Evolutionary conservation across 1,140 invertebrate genomes (phyloP), one percentile per base, ranked within the genome.

Genomic region (Atta colombica): DNA sequence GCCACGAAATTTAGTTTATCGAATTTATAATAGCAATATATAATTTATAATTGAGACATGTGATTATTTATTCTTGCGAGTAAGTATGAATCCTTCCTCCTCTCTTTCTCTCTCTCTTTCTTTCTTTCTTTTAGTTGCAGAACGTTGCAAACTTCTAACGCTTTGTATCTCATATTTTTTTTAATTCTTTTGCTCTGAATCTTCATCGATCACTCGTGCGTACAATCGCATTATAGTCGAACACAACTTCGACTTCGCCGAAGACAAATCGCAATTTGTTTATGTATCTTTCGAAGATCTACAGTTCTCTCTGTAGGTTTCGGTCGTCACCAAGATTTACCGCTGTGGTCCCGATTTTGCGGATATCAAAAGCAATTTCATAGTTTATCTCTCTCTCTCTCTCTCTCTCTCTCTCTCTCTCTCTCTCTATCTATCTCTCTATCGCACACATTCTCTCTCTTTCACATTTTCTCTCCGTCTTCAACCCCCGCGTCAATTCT

Each of bases 251-350:
- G 74, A 85, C 74, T 58, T 85, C 16, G 61, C n/a, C 68, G 39
- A 61, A 84, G 80, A 84, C 80, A 84, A 84, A 84, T 84, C 80
- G 80, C 80, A 61, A 84, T 74, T 84, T 84, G 80, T 84, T 84
- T 84, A 84, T 63, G 69, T 74, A 74, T 74, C 80, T 84, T 84
- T 84, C 80, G 55, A 61, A 74, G 80, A 74, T 21, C 55, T 58
- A 71, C 18, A 60, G 53, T 39, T 45, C 39, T 45, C 39, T 71
- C 51, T 39, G 66, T 45, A 58, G 65, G 66, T 82, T 74, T 82
- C 68, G 68, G 68, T 74, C 68, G 80, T 60, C 80, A 4, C 18
- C 55, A 75, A 84, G 80, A 84, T 84, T 84, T 84, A 84, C 80
- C 80, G 80, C 69, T 75, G 80, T 14, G 77, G 77, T 74, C 69